Evolutionary conservation across 2,888 invertebrate species (phyloP).

Genomic region (Hypselothyrea guttata): DNA sequence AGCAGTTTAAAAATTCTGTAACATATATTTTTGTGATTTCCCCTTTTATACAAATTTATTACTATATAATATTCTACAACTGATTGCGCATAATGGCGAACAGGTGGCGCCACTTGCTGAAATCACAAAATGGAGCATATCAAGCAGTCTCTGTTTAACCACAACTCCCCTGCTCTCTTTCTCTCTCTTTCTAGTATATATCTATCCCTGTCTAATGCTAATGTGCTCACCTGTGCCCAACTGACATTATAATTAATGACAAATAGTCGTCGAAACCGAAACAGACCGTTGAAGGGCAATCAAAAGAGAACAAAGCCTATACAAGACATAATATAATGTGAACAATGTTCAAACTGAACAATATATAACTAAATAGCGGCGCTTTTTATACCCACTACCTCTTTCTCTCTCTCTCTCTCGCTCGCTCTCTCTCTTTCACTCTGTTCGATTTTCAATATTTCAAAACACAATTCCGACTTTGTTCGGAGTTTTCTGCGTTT

Average conservation of each 20-base stretch:
- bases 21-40: too few species aligned
- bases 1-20: too few species aligned
- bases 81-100: too few species aligned
- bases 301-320: constrained; percentile 56
- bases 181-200: too few species aligned
- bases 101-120: too few species aligned
- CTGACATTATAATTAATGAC: constrained; percentile 73
- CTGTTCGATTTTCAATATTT: constrained; percentile 60
- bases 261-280: constrained; percentile 35
- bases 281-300: constrained; percentile 45
- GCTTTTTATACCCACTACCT: constrained; percentile 7
- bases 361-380: constrained; percentile 11
- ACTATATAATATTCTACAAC: too few species aligned
- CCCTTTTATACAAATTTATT: too few species aligned
- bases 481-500: not conserved
- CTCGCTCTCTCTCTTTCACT: constrained; percentile 2
- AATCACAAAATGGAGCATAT: too few species aligned
- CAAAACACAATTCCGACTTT: constrained; percentile 9
- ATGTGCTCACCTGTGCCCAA: constrained; percentile 57
- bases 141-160: too few species aligned
- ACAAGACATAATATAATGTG: too few species aligned
- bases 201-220: too few species aligned
- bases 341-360: constrained; percentile 18
- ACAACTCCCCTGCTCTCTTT: too few species aligned
- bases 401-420: not conserved